phyloP scores from a whole-genome alignment of 2,113 vertebrate genomes.

The Gambusia holbrooki region DNA sequence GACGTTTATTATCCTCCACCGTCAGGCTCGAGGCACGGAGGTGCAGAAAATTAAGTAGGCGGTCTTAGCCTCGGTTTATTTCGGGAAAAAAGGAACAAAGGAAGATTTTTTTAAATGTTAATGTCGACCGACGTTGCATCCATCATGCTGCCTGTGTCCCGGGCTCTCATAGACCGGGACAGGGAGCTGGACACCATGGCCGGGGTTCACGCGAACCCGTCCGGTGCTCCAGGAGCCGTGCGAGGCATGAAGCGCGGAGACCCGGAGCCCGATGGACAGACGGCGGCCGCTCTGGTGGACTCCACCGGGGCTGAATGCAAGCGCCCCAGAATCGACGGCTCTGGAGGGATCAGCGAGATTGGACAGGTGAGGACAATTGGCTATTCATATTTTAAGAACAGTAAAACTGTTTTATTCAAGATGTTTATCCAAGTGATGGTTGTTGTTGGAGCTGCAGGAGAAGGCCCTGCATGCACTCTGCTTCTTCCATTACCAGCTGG shows the following conservation, averaged over 20 bases:
- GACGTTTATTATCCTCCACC: slow-evolving; percentile 6
- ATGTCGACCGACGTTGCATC: slow-evolving; percentile 87
- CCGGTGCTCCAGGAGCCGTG: slow-evolving; percentile 67
- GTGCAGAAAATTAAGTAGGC: slow-evolving; percentile 19
- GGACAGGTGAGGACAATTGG: slow-evolving; percentile 74
- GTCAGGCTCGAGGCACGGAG: slow-evolving; percentile 31
- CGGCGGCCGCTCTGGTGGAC: slow-evolving; percentile 73
- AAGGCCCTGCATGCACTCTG: slow-evolving; percentile 16
- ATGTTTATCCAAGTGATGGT: background rate
- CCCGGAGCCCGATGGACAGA: slow-evolving; percentile 81
- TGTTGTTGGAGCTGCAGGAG: slow-evolving; percentile 7
- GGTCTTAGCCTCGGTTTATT: slow-evolving; percentile 28
- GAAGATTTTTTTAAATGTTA: slow-evolving; percentile 81
- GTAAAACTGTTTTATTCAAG: background rate
- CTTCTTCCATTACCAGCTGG: slow-evolving; percentile 23
- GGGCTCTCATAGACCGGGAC: slow-evolving; percentile 83
- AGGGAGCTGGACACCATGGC: slow-evolving; percentile 81
- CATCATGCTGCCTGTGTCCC: slow-evolving; percentile 84
- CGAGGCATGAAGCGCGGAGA: slow-evolving; percentile 85
- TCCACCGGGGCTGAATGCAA: slow-evolving; percentile 82
- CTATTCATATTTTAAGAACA: background rate
- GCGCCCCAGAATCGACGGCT: slow-evolving; percentile 81
- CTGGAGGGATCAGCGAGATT: slow-evolving; percentile 73
- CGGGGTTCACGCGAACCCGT: slow-evolving; percentile 73
- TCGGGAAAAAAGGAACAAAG: slow-evolving; percentile 19